Percentiles rank a stretch among this genome's conserved stretches.
These are phyloP conservation scores for Trissoscelio sp. DNA, from an alignment of 2,888 invertebrate genomes.

Conservation along the genomic window DNA sequence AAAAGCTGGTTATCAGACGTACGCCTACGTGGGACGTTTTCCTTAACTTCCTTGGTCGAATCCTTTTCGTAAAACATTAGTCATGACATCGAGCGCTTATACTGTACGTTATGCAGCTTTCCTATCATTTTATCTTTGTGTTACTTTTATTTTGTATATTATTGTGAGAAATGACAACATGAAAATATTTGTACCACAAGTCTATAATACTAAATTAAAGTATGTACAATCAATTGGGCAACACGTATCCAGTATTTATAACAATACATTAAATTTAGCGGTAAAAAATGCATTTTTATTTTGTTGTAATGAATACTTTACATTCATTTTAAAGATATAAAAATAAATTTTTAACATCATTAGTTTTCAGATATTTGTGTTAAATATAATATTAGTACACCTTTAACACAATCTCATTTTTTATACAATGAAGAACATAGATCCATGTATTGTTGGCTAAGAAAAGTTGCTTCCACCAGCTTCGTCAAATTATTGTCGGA, in stretches of 20 bases:
- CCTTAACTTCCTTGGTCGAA: constrained; percentile 12
- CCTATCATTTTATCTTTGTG: constrained; percentile 45
- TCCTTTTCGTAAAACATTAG: constrained; percentile 31
- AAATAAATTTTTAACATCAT: not conserved
- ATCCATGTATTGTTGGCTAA: constrained; percentile 81
- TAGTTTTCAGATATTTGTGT: constrained; percentile 74
- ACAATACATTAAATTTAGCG: not conserved
- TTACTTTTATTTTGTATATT: constrained; percentile 58
- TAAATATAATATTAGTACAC: constrained; percentile 77
- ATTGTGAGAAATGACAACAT: constrained; percentile 54
- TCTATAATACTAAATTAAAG: constrained; percentile 30
- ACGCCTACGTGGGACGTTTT: constrained; percentile 53
- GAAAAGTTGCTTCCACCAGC: constrained; percentile 82
- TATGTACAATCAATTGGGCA: constrained; percentile 19
- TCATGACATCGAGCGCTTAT: constrained; percentile 56
- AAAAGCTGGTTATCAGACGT: constrained; percentile 59
- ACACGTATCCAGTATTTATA: not conserved
- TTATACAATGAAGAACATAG: constrained; percentile 75
- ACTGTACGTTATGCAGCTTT: constrained; percentile 49
- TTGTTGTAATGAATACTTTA: not conserved
- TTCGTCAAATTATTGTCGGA: constrained; percentile 81
- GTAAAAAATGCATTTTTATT: constrained; percentile 2
- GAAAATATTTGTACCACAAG: constrained; percentile 39
- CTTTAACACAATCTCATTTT: constrained; percentile 75
- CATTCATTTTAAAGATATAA: not conserved